These are phyloP conservation scores for Alloplasta piceator DNA, from an alignment of 2,888 invertebrate species.

Conservation along the genomic window DNA sequence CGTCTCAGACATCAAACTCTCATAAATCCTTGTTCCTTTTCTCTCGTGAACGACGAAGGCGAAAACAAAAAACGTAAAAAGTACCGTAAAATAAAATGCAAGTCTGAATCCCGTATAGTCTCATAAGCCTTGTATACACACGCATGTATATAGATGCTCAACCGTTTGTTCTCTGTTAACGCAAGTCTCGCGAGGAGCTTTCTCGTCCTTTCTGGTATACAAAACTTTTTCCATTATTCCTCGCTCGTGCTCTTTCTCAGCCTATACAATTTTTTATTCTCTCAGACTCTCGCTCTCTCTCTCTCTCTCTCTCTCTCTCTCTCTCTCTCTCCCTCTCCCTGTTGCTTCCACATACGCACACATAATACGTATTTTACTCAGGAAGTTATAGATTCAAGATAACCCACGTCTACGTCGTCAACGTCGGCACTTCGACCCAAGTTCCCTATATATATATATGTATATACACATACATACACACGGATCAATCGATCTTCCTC, in stretches of 20 bases:
- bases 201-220: slow-evolving; percentile 27
- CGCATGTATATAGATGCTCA: slow-evolving; percentile 31
- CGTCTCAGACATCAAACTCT: no score
- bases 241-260: slow-evolving; percentile 29
- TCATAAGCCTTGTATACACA: slow-evolving; percentile 14
- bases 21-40: slow-evolving; percentile 11
- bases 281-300: no score
- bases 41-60: neutral
- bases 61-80: slow-evolving; percentile 14
- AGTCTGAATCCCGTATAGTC: neutral
- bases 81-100: slow-evolving; percentile 18
- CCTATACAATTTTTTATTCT: neutral
- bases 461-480: slow-evolving; percentile 14
- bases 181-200: slow-evolving; percentile 40
- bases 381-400: slow-evolving; percentile 61
- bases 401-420: slow-evolving; percentile 57
- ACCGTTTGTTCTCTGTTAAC: slow-evolving; percentile 46
- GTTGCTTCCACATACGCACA: neutral
- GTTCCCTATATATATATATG: slow-evolving; percentile 21
- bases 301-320: slow-evolving; percentile 24
- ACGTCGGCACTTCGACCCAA: slow-evolving; percentile 43
- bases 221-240: slow-evolving; percentile 50
- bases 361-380: slow-evolving; percentile 31
- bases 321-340: slow-evolving; percentile 1
- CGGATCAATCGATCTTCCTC: slow-evolving; percentile 43